A percentile compares a stretch with the other conserved stretches of the same genome.
Conservation (phyloP, 2,797 vertebrate genomes). For the Paramormyrops hopkinsi region DNA sequence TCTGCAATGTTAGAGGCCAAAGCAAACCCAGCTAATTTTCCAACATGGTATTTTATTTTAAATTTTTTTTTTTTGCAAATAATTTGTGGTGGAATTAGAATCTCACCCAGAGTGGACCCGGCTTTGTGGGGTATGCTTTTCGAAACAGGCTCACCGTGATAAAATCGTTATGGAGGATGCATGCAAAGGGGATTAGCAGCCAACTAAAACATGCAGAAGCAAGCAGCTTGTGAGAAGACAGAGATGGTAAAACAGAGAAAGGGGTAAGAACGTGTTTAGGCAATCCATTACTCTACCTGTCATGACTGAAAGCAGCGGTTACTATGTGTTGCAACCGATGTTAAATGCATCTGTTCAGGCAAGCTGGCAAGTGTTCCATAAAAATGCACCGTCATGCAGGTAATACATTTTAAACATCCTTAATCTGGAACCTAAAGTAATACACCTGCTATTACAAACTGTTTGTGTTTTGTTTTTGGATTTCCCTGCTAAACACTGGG, state of each 20-base stretch:
- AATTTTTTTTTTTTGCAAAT: background rate
- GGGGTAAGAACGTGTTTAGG: background rate
- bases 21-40: background rate
- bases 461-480: background rate
- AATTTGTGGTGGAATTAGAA: background rate
- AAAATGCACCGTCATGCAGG: background rate
- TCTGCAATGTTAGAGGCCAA: background rate
- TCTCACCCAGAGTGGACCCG: background rate
- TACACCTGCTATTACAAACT: background rate
- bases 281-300: background rate
- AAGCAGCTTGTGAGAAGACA: background rate
- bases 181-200: background rate
- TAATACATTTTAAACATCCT: background rate
- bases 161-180: background rate
- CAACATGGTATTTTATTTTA: background rate
- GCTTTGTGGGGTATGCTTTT: background rate
- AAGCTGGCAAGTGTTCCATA: background rate
- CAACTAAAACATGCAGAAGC: background rate
- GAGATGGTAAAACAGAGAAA: background rate
- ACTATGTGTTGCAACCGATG: background rate
- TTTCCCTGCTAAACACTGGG: background rate
- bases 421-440: background rate
- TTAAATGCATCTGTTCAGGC: background rate
- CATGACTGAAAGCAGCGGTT: background rate
- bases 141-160: background rate